Evolutionary conservation across 2,797 vertebrate genomes (phyloP).

Genomic region (Myripristis murdjan): DNA sequence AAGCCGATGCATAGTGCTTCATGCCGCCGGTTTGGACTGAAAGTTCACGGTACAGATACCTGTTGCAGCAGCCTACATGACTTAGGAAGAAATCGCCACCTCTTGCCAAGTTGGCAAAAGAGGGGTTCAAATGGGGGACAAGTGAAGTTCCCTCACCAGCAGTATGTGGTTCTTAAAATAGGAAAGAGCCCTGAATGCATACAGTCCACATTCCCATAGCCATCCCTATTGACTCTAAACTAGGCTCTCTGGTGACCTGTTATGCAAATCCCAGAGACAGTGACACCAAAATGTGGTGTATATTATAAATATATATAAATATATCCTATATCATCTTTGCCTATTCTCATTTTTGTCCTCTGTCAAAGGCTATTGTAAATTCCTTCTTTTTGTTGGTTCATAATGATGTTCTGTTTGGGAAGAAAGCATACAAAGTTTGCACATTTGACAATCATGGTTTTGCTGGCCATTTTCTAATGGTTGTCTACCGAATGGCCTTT

Average conservation of each 20-base stretch:
- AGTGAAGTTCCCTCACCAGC: conserved; percentile 68
- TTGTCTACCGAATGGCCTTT: conserved; percentile 54
- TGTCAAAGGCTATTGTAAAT: conserved; percentile 51
- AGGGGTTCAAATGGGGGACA: conserved; percentile 23
- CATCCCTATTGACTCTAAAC: conserved; percentile 52
- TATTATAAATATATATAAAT: conserved; percentile 68
- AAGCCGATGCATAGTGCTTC: conserved; percentile 6
- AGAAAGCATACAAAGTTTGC: conserved; percentile 62
- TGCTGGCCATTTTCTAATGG: conserved; percentile 46
- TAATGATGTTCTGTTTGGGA: conserved; percentile 52
- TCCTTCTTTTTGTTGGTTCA: conserved; percentile 44
- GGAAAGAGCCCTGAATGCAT: conserved; percentile 43
- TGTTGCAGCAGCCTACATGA: conserved; percentile 42
- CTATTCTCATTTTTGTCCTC: conserved; percentile 49
- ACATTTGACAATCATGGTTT: conserved; percentile 79
- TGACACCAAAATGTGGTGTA: conserved; percentile 71
- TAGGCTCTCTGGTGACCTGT: conserved; percentile 48
- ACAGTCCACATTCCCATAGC: conserved; percentile 61
- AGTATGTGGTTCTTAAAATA: conserved; percentile 61
- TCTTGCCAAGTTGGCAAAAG: conserved; percentile 20
- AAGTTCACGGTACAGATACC: conserved; percentile 36
- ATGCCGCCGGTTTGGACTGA: conserved; percentile 25
- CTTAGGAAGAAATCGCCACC: conserved; percentile 35
- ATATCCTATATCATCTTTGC: conserved; percentile 70
- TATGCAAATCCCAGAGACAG: conserved; percentile 76